Evolutionary conservation across 1,140 invertebrate genomes (phyloP).

Genomic region (Drosophila sechellia): DNA sequence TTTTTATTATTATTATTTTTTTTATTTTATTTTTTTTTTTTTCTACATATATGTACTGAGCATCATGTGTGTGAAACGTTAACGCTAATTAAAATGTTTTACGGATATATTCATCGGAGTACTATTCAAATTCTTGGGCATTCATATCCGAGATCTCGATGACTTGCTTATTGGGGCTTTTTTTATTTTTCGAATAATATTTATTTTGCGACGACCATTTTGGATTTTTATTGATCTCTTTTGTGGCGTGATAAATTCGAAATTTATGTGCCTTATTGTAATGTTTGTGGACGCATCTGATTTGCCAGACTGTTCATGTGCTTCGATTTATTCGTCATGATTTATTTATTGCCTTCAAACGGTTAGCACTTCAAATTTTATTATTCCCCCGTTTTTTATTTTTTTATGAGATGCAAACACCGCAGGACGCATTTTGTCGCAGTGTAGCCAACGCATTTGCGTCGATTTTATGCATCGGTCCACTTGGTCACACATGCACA

Average conservation of each 20-base stretch:
- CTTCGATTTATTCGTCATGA: background rate
- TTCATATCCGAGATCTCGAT: background rate
- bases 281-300: conserved; percentile 5
- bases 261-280: background rate
- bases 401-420: too few relatives aligned
- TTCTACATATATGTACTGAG: background rate
- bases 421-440: conserved; percentile 21
- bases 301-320: background rate
- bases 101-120: conserved; percentile 13
- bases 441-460: conserved; percentile 41
- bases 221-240: conserved; percentile 1
- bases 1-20: background rate
- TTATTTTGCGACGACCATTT: conserved; percentile 6
- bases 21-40: too few relatives aligned
- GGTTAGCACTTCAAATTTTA: background rate
- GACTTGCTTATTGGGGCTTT: background rate
- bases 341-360: background rate
- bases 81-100: conserved; percentile 42
- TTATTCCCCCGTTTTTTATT: too few relatives aligned
- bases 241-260: background rate
- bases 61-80: conserved; percentile 1
- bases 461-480: conserved; percentile 35
- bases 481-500: conserved; percentile 13
- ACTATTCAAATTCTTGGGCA: conserved; percentile 24
- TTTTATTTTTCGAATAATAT: background rate